Evolutionary conservation across 53 echinoderm and acorn worm species (phyloP), one percentile per base, ranked within the genome.

Genomic region (Zoroaster sp.): DNA sequence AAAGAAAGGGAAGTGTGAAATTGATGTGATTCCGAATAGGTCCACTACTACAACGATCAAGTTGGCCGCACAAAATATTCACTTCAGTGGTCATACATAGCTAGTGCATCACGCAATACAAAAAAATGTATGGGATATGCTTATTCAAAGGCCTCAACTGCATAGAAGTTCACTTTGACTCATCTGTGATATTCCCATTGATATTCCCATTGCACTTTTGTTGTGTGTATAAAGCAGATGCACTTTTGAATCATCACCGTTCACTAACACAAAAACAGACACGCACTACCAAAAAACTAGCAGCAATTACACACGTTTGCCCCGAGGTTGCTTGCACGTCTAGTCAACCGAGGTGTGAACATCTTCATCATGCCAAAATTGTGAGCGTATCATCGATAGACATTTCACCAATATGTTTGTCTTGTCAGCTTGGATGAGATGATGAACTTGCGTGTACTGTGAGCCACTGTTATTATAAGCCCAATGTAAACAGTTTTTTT

Each of bases 331-430:
- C 63, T 59, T 59, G 23, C 17, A 1, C 30, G 63, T 59, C 17
- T 59, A 59, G 63, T 59, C 63, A 59, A 59, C 63, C 63, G 28
- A 59, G 28, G 63, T 59, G 63, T 59, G 63, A 59, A 59, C 63
- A 59, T 59, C 63, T 59, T 59, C 63, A 59, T 59, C 63, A 59
- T 59, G 63, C 63, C 63, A 59, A 59, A 59, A 59, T 59, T 59
- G 63, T 59, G 63, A 59, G 63, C 63, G 63, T 59, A 59, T 59
- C 63, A 59, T 59, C 63, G 23, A 59, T 28, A 59, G 28, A 59
- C 23, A 59, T 59, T 59, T 59, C 63, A 59, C 23, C 63, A 59
- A 59, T 59, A 59, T 59, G 63, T 59, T 59, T 59, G 21, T 59
- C 11, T 53, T 23, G 9, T 8, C 28, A 9, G 17, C 23, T 15